Base-by-base conservation (phyloP, 2,888 invertebrate genomes). In the Lottia scabra region DNA sequence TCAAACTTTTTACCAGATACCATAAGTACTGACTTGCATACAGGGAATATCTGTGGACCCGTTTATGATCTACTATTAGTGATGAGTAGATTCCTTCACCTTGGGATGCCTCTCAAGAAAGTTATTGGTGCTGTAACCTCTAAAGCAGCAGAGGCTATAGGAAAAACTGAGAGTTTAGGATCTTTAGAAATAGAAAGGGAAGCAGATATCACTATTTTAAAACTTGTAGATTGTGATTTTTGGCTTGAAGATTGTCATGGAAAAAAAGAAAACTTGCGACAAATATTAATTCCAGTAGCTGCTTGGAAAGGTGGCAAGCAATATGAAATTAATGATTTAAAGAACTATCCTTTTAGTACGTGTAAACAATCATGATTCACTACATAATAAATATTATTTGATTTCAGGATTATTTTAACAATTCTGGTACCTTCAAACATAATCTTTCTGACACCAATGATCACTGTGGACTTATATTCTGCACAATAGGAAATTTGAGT, bases 51-150 rank as follows among this genome's bases (percentile, higher is more conserved):
- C 45, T 63, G 75, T 8, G 85, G 87, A 1, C 87, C 87, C 10
- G 84, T 78, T 0, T 86, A 87, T 71, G 87, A 87, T 70, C 78
- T 87, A 1, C 70, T 78, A 2, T 82, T 82, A 1, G 78, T 84
- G 2, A 87, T 87, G 87, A 80, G 84, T 1, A 85, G 85, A 72
- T 78, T 87, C 65, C 73, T 84, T 19, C 81, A 85, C 67, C 70
- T 84, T 10, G 87, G 87, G 10, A 87, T 87, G 87, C 79, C 84
- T 6, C 69, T 87, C 16, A 26, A 56, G 30, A 82, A 87, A 19
- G 77, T 87, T 64, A 80, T 87, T 13, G 73, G 75, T 27, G 80
- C 85, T 8, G 81, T 82, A 26, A 87, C 87, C 6, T 74, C 74
- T 26, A 79, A 77, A 0, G 84, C 87, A 8, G 87, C 87, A 2